Evolutionary conservation across 2,797 vertebrate species (phyloP).

Genomic region (Chiloscyllium punctatum): DNA sequence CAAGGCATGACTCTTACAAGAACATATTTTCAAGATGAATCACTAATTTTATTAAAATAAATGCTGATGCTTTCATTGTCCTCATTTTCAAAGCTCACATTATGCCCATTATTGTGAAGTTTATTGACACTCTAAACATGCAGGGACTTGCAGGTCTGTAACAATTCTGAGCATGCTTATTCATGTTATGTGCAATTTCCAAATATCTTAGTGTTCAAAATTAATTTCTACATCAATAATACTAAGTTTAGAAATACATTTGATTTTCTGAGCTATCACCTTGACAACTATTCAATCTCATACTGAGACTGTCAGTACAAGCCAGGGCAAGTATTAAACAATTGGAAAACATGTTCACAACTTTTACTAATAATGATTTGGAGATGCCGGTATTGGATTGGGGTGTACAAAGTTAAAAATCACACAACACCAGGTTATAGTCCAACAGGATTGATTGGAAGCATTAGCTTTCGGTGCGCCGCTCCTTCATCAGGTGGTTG

Average conservation of each 20-base stretch:
- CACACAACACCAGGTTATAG: no score
- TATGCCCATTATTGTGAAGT: conserved; percentile 1
- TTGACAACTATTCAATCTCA: not conserved
- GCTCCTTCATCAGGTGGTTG: no score
- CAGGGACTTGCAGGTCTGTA: not conserved
- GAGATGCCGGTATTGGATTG: no score
- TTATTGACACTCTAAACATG: conserved; percentile 22
- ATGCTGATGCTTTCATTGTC: conserved; percentile 6
- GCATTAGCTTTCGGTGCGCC: no score
- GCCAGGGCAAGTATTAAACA: not conserved
- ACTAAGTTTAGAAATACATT: not conserved
- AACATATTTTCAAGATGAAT: not conserved
- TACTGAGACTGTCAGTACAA: not conserved
- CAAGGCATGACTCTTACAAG: not conserved
- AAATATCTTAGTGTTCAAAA: not conserved
- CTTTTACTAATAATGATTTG: not conserved
- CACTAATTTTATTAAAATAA: conserved; percentile 8
- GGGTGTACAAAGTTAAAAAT: no score
- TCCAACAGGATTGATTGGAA: no score
- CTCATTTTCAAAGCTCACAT: conserved; percentile 20
- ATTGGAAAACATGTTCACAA: not conserved
- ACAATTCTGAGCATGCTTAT: conserved; percentile 1
- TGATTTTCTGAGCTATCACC: conserved; percentile 11
- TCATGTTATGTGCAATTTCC: not conserved
- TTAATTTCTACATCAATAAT: not conserved